phyloP scores from a whole-genome alignment of 2,113 vertebrate genomes.

The Bambusicola thoracicus region DNA sequence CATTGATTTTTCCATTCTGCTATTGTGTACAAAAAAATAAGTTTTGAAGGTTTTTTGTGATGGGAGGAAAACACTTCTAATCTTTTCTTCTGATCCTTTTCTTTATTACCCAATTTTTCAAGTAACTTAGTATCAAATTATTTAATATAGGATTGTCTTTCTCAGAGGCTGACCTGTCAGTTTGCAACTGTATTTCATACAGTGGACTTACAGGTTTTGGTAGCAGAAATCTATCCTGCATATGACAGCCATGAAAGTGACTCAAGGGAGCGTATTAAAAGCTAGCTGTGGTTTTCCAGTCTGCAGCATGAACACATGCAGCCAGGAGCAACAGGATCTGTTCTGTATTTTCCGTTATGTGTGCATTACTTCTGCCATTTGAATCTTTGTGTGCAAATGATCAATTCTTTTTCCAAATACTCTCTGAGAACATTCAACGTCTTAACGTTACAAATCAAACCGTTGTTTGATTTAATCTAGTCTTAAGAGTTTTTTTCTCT shows the following conservation, averaged over 20 bases:
- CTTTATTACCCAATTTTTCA: not conserved
- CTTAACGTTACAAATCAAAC: not conserved
- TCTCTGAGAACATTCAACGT: not conserved
- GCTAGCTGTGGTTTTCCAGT: not conserved
- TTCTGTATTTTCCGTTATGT: not conserved
- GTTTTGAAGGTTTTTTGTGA: not conserved
- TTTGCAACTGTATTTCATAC: not conserved
- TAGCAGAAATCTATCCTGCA: not conserved
- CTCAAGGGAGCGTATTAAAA: not conserved
- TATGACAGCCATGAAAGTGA: not conserved
- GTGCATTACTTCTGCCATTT: not conserved
- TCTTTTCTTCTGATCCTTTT: not conserved
- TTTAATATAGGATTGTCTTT: not conserved
- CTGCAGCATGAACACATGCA: not conserved
- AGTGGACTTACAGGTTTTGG: not conserved
- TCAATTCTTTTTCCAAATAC: not conserved
- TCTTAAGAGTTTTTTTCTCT: not conserved
- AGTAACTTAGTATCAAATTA: not conserved
- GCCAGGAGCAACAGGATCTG: not conserved
- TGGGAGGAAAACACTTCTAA: not conserved
- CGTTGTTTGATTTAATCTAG: not conserved
- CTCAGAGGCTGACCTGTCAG: not conserved
- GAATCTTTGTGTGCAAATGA: not conserved
- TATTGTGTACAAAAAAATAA: not conserved
- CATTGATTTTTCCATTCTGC: not conserved